Conservation (phyloP, 2,113 vertebrate genomes). For the Myiozetetes cayanensis region DNA sequence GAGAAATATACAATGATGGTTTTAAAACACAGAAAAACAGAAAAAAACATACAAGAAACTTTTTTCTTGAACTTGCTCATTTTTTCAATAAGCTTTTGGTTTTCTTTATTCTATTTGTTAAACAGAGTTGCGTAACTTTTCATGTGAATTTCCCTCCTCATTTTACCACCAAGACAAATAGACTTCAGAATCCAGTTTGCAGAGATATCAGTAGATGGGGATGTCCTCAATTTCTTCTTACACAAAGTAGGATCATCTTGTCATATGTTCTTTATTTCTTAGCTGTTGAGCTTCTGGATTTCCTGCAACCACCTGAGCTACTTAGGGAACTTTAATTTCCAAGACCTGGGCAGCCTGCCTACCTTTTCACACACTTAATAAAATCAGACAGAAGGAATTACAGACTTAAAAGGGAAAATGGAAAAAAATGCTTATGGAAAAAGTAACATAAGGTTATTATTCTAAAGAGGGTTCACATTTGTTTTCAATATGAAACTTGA, state of each 20-base stretch:
- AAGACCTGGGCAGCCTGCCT: conserved; percentile 50
- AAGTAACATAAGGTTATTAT: conserved; percentile 72
- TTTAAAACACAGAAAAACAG: background rate
- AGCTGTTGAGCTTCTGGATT: background rate
- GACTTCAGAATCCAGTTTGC: background rate
- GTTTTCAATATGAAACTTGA: conserved; percentile 73
- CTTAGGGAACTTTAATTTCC: conserved; percentile 57
- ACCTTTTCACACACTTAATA: conserved; percentile 69
- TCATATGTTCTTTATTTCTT: background rate
- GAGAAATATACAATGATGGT: background rate
- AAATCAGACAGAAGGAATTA: conserved; percentile 67
- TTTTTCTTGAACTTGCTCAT: background rate
- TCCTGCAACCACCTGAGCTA: conserved; percentile 37
- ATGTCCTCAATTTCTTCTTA: background rate
- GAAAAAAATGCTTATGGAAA: conserved; percentile 69
- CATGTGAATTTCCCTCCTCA: background rate
- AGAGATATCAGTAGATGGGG: background rate
- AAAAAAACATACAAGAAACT: background rate
- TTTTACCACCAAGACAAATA: background rate
- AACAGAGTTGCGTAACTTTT: background rate
- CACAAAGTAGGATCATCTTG: background rate
- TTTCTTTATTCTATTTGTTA: background rate
- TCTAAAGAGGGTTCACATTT: conserved; percentile 74
- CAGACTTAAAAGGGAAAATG: conserved; percentile 42
- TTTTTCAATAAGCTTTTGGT: background rate